Base-by-base conservation (phyloP, 2,797 vertebrate species). In the Epinephelus coioides region DNA sequence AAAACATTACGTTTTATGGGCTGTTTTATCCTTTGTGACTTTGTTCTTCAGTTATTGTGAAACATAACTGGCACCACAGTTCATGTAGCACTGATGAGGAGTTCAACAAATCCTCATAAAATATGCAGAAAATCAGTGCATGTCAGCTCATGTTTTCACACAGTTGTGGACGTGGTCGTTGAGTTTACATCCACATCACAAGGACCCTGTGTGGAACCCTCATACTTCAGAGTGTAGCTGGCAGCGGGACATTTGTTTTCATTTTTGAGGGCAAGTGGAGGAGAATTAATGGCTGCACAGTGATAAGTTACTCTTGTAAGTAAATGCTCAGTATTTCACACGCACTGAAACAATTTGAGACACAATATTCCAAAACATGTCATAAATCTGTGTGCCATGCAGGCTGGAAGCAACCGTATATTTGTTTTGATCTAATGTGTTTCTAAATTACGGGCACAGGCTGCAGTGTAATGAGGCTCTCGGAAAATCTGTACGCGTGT, bases 241-340 rank as follows among this genome's bases (percentile, higher is more conserved):
- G 82, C 85, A 81, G 47, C 44, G 80, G 49, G 18, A 82, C 82
- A 62, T 46, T 83, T 78, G 84, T 84, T 90, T 85, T 84, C 70
- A 81, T 76, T 87, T 83, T 68, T 76, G 69, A 69, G 71, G 63
- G 53, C 53, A 79, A 70, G 70, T 49, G 61, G 23, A 40, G 69
- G 43, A 68, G 59, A 81, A 76, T 77, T 53, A 79, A 73, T 77
- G 82, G 56, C 55, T 60, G 51, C 25, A 15, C 27, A 57, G 49
- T 76, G 60, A 82, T 72, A 76, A 71, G 34, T 73, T 61, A 75
- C 43, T 81, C 9, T 27, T 77, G 43, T 77, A 30, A 72, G 72
- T 75, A 27, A 65, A 68, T 53, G 51, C 49, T 65, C 63, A 67
- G 65, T 47, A 54, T 75, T 85, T 81, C 67, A 73, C 23, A 62